These are phyloP conservation scores for Cygnus atratus DNA, from an alignment of 2,113 vertebrate genomes.

Conservation along the genomic window DNA sequence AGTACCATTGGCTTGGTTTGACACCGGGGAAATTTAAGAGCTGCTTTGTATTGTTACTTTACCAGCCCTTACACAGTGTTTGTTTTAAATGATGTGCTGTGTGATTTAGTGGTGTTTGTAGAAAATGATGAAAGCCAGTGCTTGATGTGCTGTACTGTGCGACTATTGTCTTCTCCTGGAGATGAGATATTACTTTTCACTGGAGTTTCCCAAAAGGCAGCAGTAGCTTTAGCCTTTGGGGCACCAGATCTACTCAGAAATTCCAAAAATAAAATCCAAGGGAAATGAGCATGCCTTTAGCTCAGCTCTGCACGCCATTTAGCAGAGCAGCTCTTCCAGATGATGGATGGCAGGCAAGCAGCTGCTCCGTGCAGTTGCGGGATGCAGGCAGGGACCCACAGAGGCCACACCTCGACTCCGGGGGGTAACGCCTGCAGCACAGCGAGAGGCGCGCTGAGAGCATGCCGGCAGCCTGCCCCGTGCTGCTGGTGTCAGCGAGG, in stretches of 20 bases:
- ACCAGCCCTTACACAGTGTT: conserved; percentile 40
- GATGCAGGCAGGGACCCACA: background rate
- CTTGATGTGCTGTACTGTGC: background rate
- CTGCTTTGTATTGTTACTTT: conserved; percentile 49
- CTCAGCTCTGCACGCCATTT: background rate
- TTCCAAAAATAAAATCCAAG: background rate
- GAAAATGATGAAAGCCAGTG: conserved; percentile 8
- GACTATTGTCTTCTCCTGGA: background rate
- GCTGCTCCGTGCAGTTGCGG: background rate
- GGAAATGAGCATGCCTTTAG: background rate
- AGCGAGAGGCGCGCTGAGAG: fast-evolving
- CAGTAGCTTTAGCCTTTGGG: background rate
- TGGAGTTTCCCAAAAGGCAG: background rate
- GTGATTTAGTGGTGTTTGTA: conserved; percentile 48
- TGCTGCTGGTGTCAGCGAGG: fast-evolving
- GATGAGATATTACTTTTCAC: background rate
- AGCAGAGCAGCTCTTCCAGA: background rate
- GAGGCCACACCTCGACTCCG: background rate
- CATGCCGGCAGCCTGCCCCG: fast-evolving
- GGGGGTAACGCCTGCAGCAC: background rate
- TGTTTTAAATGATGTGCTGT: conserved; percentile 56
- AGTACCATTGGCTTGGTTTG: background rate
- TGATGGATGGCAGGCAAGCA: background rate
- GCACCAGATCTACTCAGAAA: background rate
- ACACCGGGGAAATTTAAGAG: conserved; percentile 26